Evolutionary conservation across 2,888 invertebrate genomes (phyloP).

Genomic region (Polia nebulosa): DNA sequence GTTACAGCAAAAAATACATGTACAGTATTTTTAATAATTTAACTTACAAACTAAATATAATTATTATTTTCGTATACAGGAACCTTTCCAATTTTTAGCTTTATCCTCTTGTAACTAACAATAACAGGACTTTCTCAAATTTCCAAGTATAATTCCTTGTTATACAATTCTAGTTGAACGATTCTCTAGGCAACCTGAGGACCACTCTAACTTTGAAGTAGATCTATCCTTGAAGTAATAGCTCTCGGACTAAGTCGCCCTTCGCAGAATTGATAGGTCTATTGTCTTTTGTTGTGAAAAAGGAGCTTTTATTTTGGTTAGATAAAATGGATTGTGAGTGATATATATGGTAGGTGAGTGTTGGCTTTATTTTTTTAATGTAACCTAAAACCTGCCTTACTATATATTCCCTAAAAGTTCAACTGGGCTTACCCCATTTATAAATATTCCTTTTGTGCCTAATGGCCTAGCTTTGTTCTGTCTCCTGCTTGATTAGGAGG

Average conservation of each 20-base stretch:
- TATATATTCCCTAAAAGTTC: no score
- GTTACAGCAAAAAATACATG: no score
- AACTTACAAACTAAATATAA: no score
- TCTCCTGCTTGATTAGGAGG: no score
- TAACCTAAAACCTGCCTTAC: no score
- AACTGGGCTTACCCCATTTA: no score
- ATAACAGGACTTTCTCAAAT: not conserved
- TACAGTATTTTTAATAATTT: no score
- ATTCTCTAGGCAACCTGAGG: conserved; percentile 4
- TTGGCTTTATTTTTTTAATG: not conserved
- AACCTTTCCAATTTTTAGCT: no score
- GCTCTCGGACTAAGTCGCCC: conserved; percentile 3
- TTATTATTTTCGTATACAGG: no score
- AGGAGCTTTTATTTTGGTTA: conserved; percentile 5
- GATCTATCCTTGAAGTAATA: conserved; percentile 28
- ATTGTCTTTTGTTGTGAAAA: conserved; percentile 20
- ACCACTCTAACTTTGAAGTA: conserved; percentile 22
- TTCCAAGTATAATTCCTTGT: not conserved
- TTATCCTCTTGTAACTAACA: no score
- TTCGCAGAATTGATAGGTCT: conserved; percentile 27
- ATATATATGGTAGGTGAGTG: not conserved
- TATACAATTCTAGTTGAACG: conserved; percentile 5
- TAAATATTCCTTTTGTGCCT: no score
- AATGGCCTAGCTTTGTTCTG: no score
- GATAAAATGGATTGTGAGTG: not conserved